phyloP scores from a whole-genome alignment of 2,888 invertebrate genomes.

The Polylopha cassiicola region DNA sequence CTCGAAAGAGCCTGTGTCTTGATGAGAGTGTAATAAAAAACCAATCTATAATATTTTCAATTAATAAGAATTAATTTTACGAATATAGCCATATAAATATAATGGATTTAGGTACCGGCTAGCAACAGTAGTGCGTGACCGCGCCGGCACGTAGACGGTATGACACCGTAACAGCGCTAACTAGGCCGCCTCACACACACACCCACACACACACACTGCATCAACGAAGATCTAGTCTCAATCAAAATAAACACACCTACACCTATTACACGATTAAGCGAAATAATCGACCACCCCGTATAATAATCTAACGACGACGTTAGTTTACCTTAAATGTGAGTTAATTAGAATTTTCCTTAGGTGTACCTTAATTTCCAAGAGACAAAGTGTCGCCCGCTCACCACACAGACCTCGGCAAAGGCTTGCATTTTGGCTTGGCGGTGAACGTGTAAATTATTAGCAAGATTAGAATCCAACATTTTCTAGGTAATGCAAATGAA shows the following conservation, averaged over 20 bases:
- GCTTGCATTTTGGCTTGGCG: conserved; percentile 13
- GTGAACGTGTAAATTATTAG: conserved; percentile 19
- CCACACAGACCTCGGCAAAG: conserved; percentile 11
- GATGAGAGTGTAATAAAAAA: too few species aligned
- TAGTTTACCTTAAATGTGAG: conserved; percentile 1
- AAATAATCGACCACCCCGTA: too few species aligned
- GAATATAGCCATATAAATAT: too few species aligned
- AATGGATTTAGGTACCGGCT: too few species aligned
- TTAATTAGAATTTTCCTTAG: conserved; percentile 4
- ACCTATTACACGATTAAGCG: not conserved
- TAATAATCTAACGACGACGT: not conserved
- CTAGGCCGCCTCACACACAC: conserved; percentile 36
- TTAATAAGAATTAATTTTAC: too few species aligned
- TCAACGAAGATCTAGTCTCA: conserved; percentile 14
- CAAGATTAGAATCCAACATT: conserved; percentile 20
- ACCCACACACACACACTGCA: conserved; percentile 1
- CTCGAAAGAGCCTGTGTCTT: too few species aligned
- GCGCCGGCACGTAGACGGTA: conserved; percentile 47
- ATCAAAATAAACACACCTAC: conserved; percentile 5
- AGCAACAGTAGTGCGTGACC: conserved; percentile 41
- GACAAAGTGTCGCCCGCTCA: conserved; percentile 10
- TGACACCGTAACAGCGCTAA: conserved; percentile 43
- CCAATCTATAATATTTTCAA: too few species aligned
- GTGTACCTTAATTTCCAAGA: conserved; percentile 1
- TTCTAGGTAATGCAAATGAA: conserved; percentile 21